Evolutionary conservation across 2,888 invertebrate species (phyloP).

Genomic region (Idaea aversata): DNA sequence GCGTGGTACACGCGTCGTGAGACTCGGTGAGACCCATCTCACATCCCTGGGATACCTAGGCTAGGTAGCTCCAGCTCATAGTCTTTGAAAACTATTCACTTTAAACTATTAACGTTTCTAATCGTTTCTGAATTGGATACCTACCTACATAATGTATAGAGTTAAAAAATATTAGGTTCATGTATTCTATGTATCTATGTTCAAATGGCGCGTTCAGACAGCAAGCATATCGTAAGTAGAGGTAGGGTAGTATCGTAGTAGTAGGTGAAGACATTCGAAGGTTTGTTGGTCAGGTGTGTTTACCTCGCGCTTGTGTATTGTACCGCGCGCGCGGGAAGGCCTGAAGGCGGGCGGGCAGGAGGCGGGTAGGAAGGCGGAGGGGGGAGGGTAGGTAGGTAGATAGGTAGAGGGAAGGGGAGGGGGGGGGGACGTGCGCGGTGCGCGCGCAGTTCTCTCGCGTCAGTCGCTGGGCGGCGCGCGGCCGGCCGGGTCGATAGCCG

Average conservation of each 20-base stretch:
- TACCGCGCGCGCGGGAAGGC: conserved; percentile 20
- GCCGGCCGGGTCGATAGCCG: conserved; percentile 68
- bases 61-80: no score
- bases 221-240: no score
- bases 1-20: conserved; percentile 38
- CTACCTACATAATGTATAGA: no score
- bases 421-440: conserved; percentile 38
- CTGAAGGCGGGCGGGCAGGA: conserved; percentile 12
- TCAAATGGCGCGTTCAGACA: no score
- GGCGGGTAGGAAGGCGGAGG: neutral
- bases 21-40: conserved; percentile 16
- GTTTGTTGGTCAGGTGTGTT: conserved; percentile 12
- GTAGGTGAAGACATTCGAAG: conserved; percentile 13
- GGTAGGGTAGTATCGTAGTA: no score
- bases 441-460: conserved; percentile 70
- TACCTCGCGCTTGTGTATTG: conserved; percentile 15
- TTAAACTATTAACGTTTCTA: no score
- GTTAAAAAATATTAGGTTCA: no score
- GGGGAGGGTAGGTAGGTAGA: conserved; percentile 10
- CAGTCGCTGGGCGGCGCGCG: conserved; percentile 71
- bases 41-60: conserved; percentile 9
- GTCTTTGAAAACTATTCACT: no score
- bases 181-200: no score
- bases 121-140: no score
- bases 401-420: conserved; percentile 28